A percentile compares a stretch with the other conserved stretches of the same genome.
phyloP scores from a whole-genome alignment of 2,797 vertebrate species.

The Pangasius sanitwongsei region DNA sequence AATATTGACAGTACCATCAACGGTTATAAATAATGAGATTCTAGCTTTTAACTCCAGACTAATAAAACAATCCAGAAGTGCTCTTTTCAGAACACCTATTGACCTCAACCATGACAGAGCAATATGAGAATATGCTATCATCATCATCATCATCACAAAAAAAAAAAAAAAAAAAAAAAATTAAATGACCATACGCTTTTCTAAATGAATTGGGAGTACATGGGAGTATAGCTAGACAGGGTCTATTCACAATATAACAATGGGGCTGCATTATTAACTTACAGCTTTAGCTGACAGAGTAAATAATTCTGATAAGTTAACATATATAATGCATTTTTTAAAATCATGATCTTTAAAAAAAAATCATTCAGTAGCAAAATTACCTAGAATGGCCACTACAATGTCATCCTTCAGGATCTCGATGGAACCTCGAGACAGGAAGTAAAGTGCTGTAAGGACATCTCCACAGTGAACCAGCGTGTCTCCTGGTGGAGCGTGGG shows the following conservation, averaged over 20 bases:
- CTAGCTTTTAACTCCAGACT: slow-evolving; percentile 12
- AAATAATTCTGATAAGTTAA: neutral
- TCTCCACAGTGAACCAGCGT: slow-evolving; percentile 95
- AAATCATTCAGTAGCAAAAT: neutral
- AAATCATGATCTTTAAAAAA: neutral
- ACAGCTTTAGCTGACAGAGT: neutral
- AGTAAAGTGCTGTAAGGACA: slow-evolving; percentile 94
- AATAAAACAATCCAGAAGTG: slow-evolving; percentile 20
- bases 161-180: neutral
- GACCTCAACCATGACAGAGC: neutral
- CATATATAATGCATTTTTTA: neutral
- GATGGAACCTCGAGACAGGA: slow-evolving; percentile 94
- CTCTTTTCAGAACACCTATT: neutral
- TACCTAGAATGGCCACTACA: slow-evolving; percentile 97
- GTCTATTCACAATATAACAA: slow-evolving; percentile 6
- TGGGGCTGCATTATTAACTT: neutral
- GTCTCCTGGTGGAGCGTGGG: slow-evolving; percentile 95
- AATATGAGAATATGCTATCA: neutral
- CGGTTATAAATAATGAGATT: slow-evolving; percentile 1
- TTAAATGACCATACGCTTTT: neutral
- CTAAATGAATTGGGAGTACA: neutral
- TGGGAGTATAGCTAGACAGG: neutral
- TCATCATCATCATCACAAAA: neutral
- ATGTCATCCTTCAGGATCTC: slow-evolving; percentile 98
- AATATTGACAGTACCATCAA: slow-evolving; percentile 27